Evolutionary conservation across 2,113 vertebrate genomes (phyloP).

Genomic region (Dryoscopus gambensis): DNA sequence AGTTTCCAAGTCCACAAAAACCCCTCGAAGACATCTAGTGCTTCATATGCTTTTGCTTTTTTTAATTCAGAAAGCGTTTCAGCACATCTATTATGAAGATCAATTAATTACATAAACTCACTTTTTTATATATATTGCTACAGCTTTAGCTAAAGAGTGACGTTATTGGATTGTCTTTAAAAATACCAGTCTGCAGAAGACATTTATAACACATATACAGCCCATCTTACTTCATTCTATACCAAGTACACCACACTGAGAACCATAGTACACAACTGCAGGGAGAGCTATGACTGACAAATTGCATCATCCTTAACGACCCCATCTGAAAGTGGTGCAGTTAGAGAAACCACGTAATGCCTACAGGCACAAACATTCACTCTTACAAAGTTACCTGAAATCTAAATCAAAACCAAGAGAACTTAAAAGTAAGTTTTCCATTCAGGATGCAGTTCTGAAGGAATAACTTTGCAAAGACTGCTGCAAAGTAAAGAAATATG

Average conservation of each 20-base stretch:
- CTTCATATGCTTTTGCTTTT: accelerated
- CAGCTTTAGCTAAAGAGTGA: neutral
- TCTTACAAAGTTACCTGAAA: neutral
- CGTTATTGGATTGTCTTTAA: neutral
- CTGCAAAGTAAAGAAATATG: neutral
- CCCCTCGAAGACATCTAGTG: neutral
- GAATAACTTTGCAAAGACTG: neutral
- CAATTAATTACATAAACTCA: neutral
- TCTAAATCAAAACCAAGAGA: neutral
- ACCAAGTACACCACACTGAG: neutral
- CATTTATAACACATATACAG: neutral
- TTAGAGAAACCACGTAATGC: neutral
- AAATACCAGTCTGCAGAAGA: neutral
- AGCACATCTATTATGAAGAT: neutral
- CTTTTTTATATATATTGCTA: neutral
- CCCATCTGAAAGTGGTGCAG: neutral
- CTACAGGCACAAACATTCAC: neutral
- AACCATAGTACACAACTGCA: neutral
- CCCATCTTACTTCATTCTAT: neutral
- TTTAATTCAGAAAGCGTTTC: neutral
- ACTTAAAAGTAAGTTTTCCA: neutral
- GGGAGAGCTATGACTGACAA: neutral
- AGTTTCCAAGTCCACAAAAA: neutral
- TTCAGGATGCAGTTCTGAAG: neutral
- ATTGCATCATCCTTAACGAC: neutral